Evolutionary conservation across 2,113 vertebrate genomes (phyloP).

Genomic region (Petaurus breviceps): DNA sequence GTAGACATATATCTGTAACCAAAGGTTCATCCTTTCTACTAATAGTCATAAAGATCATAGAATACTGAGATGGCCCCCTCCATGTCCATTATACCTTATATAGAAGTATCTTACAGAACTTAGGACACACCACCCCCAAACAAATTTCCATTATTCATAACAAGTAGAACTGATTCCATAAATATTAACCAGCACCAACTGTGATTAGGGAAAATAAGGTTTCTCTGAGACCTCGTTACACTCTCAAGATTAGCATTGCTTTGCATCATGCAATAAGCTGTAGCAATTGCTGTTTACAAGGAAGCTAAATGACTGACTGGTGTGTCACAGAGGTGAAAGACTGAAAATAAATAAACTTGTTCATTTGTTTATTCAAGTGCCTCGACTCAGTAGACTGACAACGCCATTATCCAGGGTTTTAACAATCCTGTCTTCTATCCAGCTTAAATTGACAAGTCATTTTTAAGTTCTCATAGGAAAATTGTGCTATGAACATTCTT

Average conservation of each 20-base stretch:
- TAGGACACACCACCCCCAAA: background rate
- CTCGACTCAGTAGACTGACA: constrained; percentile 66
- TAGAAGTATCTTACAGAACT: background rate
- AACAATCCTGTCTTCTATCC: constrained; percentile 56
- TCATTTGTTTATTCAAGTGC: constrained; percentile 68
- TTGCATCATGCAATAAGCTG: constrained; percentile 63
- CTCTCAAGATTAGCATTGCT: constrained; percentile 66
- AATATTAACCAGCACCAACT: background rate
- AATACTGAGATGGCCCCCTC: background rate
- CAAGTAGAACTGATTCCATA: background rate
- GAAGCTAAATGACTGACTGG: constrained; percentile 61
- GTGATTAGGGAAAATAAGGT: constrained; percentile 40
- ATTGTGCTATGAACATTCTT: background rate
- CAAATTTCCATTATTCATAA: background rate
- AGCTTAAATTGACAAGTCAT: constrained; percentile 23
- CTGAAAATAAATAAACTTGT: constrained; percentile 59
- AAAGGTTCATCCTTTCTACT: background rate
- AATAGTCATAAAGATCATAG: background rate
- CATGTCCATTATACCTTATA: background rate
- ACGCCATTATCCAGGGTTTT: constrained; percentile 59
- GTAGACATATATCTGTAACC: background rate
- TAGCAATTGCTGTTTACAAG: constrained; percentile 71
- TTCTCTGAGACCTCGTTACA: constrained; percentile 52
- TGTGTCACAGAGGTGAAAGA: background rate
- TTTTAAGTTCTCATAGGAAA: constrained; percentile 12